These are phyloP conservation scores for Metalampra italica DNA, from an alignment of 2,888 invertebrate genomes.

Conservation along the genomic window DNA sequence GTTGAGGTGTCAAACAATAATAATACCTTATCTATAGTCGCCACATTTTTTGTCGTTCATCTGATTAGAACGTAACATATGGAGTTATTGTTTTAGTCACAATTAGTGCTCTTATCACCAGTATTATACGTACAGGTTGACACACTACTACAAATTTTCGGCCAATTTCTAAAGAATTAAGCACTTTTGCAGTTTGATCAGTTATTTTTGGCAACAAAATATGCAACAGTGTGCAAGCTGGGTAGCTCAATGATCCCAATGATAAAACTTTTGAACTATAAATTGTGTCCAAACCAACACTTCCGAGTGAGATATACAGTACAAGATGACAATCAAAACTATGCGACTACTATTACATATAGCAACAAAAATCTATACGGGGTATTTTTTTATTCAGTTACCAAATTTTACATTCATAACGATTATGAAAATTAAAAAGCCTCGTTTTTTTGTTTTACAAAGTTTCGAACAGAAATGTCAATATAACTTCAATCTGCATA, in stretches of 20 bases:
- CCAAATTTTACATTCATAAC: too few species aligned
- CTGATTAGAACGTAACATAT: constrained; percentile 15
- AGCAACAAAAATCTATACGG: constrained; percentile 38
- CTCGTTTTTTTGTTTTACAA: too few species aligned
- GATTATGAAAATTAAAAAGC: too few species aligned
- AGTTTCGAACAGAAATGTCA: too few species aligned
- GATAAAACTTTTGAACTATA: neutral
- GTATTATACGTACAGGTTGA: constrained; percentile 11
- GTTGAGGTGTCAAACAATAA: constrained; percentile 58
- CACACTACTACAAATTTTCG: neutral
- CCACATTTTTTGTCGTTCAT: constrained; percentile 23
- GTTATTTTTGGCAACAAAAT: neutral
- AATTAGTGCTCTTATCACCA: constrained; percentile 6
- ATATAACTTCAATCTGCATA: too few species aligned
- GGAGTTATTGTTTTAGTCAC: constrained; percentile 25
- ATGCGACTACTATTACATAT: constrained; percentile 36
- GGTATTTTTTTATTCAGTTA: too few species aligned
- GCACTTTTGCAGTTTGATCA: too few species aligned
- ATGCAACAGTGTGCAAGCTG: neutral
- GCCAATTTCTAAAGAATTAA: neutral
- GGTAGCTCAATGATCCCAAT: neutral
- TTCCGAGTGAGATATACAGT: constrained; percentile 1
- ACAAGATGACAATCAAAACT: constrained; percentile 31
- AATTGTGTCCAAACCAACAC: neutral
- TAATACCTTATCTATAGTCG: constrained; percentile 22